These are phyloP conservation scores for Struthio camelus DNA, from an alignment of 2,113 vertebrate species.

Conservation along the genomic window DNA sequence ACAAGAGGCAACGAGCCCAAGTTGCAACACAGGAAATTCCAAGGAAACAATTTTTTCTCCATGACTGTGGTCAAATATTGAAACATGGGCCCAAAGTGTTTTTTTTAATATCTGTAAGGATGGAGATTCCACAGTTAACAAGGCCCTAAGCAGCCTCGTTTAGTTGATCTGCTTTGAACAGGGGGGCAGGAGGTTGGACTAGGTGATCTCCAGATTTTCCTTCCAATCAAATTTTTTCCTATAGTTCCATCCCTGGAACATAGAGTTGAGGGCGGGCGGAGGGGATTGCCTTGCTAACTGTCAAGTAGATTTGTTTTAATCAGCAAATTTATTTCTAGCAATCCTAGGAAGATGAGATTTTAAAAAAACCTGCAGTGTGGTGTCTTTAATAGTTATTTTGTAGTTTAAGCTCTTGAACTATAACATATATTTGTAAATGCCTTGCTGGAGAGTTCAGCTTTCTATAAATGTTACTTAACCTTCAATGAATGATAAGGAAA, in stretches of 20 bases:
- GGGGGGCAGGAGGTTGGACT: neutral
- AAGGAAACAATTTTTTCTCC: neutral
- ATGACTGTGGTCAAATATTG: neutral
- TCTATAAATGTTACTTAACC: neutral
- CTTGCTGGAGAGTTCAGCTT: neutral
- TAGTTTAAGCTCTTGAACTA: neutral
- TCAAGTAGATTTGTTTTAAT: neutral
- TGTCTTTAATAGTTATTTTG: neutral
- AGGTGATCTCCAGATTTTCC: neutral
- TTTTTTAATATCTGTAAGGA: neutral
- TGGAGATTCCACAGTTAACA: neutral
- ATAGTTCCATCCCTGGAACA: neutral
- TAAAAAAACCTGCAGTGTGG: neutral
- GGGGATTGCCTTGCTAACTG: neutral
- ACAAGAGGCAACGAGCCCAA: neutral
- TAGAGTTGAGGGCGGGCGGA: neutral
- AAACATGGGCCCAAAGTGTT: neutral
- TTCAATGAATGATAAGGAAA: neutral
- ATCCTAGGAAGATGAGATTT: neutral
- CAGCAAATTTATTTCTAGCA: neutral
- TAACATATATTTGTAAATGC: neutral
- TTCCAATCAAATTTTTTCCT: neutral
- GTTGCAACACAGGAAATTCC: neutral
- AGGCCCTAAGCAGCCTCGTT: neutral
- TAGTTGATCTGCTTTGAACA: neutral